Conservation (phyloP, 1,140 invertebrate genomes). For the Zophobas morio region DNA sequence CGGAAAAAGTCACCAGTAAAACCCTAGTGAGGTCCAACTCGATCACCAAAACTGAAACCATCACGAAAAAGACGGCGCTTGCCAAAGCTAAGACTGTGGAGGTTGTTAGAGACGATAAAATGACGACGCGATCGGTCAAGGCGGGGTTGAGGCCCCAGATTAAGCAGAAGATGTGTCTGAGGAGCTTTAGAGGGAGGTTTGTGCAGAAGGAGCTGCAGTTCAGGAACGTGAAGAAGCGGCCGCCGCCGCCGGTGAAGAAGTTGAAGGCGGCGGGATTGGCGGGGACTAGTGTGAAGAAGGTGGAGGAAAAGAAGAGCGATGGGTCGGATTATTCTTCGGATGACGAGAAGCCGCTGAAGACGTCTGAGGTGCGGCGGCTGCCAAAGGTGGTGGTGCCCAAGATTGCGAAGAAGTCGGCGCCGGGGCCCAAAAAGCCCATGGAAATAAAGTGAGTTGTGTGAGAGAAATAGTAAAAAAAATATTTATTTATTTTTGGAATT, state of each 20-base stretch:
- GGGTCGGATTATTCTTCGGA: conserved; percentile 68
- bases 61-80: conserved; percentile 59
- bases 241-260: conserved; percentile 43
- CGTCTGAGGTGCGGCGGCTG: conserved; percentile 50
- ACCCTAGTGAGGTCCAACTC: conserved; percentile 63
- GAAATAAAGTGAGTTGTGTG: conserved; percentile 33
- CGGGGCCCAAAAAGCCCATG: conserved; percentile 60
- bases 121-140: conserved; percentile 63
- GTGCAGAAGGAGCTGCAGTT: conserved; percentile 64
- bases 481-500: too few relatives aligned
- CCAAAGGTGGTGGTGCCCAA: conserved; percentile 48
- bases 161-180: conserved; percentile 65
- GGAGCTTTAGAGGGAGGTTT: conserved; percentile 64
- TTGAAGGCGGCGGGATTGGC: neutral
- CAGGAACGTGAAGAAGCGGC: conserved; percentile 36
- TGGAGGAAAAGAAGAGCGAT: conserved; percentile 48
- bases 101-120: conserved; percentile 61
- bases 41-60: conserved; percentile 62
- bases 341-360: conserved; percentile 67
- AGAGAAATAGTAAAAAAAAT: neutral
- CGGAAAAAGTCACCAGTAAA: conserved; percentile 66
- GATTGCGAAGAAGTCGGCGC: conserved; percentile 50
- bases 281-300: conserved; percentile 45
- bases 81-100: conserved; percentile 62
- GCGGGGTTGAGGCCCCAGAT: conserved; percentile 56